Evolutionary conservation across 2,888 invertebrate species (phyloP), one percentile per base, ranked within the genome.

Genomic region (Ormyrus labotus): DNA sequence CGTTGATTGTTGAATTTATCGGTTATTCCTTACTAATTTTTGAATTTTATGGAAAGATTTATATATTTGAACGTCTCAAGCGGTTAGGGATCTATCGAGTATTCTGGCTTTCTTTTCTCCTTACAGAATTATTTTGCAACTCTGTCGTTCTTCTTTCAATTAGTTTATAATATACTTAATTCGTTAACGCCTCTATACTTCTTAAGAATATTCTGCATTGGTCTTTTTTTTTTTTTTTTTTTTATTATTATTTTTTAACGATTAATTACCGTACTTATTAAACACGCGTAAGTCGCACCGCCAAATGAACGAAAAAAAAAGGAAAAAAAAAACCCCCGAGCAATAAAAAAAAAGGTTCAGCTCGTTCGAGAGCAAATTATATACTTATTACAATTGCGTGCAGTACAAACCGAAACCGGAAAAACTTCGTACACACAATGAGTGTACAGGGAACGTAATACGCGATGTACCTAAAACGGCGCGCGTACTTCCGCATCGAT

Each of bases 361-460:
- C 64, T 57, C n/a, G 55, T 13, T 55, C 57, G 57, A 50, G 55
- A 55, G 75, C 80, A 71, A 75, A 75, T 80, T 68, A 68, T 67
- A 34, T 34, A 57, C 64, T 53, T 51, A 80, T 69, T 53, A 60
- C 63, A 60, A 51, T 69, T 47, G 71, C 70, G 45, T 53, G 7
- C 53, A 63, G 68, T 71, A 58, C 34, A 65, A 71, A 71, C 57
- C 58, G 53, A 34, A 34, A 65, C 13, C 58, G 51, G 13, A n/a
- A 53, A 69, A 74, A 74, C 57, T 57, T 73, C 50, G n/a, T 34
- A 34, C 4, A 34, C 34, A 8, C 13, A 5, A 47, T 47, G 48
- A 50, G 5, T 19, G 19, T 19, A 0, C 2, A 19, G 34, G 11
- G 60, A 50, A 60, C 34, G 34, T 34, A 34, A 45, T 61, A 60